These are phyloP conservation scores for Hypocryptadius cinnamomeus DNA, from an alignment of 2,113 vertebrate species.

Conservation along the genomic window DNA sequence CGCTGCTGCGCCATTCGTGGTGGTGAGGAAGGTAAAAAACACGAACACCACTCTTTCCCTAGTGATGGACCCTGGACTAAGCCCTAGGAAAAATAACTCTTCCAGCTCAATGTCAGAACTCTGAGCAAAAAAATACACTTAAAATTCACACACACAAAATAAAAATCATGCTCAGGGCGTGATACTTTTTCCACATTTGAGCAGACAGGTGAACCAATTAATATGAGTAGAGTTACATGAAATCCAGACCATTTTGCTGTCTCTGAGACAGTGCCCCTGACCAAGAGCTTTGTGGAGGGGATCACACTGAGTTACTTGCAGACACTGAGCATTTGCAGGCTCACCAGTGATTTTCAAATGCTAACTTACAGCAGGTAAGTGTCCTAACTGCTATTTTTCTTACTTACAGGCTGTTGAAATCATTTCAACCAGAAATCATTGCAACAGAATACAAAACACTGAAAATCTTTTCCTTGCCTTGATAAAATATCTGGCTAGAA, in stretches of 20 bases:
- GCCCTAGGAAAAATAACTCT: background rate
- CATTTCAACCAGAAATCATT: background rate
- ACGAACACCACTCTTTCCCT: background rate
- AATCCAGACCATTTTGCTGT: background rate
- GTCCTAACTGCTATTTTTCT: background rate
- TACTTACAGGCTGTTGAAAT: background rate
- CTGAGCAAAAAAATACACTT: background rate
- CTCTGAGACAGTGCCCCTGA: background rate
- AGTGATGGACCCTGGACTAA: background rate
- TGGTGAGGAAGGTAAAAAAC: background rate
- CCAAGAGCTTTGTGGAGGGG: background rate
- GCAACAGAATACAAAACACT: background rate
- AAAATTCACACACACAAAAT: background rate
- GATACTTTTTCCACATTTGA: background rate
- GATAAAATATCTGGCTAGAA: background rate
- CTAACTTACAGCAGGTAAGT: background rate
- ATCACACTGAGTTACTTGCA: background rate
- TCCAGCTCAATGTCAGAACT: background rate
- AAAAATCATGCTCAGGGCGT: background rate
- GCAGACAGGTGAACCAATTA: background rate
- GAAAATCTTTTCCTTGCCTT: background rate
- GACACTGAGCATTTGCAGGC: background rate
- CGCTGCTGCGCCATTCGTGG: accelerated
- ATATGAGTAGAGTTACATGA: background rate
- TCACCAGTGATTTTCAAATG: background rate